Evolutionary conservation across 2,113 vertebrate genomes (phyloP), one percentile per base, ranked within the genome.

Genomic region (Trochalopteron elliotii): DNA sequence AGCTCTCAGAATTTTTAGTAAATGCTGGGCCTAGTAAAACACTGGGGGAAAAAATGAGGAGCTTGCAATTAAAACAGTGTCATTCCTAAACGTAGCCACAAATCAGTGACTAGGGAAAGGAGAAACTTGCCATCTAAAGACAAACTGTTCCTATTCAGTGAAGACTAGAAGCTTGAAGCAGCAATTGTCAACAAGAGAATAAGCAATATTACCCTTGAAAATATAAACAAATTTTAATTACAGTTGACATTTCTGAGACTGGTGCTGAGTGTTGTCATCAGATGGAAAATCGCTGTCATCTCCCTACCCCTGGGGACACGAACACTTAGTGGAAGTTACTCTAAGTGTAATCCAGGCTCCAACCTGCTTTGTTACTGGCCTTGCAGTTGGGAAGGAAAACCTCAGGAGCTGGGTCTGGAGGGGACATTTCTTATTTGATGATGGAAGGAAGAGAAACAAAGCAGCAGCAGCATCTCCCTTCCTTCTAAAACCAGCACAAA

Each of bases 141-240:
- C 55, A 91, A 95, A 91, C 55, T 55, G 33, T n/a, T 95, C 50
- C 53, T 72, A 59, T 77, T 80, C 56, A 63, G 45, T 93, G 89
- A 76, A 91, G 63, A 45, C 45, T 55, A 74, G 63, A 63, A 92
- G 68, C 86, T 90, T 57, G 10, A 86, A 92, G 56, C 59, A 80
- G 87, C 71, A 88, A 88, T 37, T 87, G 84, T 65, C 91, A 91
- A 64, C 57, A 37, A 84, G 91, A 94, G 87, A 91, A 80, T 79
- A 93, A 70, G 63, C 70, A 91, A 50, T 86, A 79, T 76, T 74
- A 83, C 39, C 77, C 75, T 85, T 77, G 59, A 78, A 96, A 91
- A 92, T 35, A 70, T 12, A 87, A 8, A 94, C 24, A 53, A 30
- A 31, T 85, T 93, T 85, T 96, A 97, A 95, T 94, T 95, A 96